Percentiles rank a stretch among this genome's conserved stretches.
Conservation (phyloP, 1,140 invertebrate genomes). For the Drosophila subobscura region DNA sequence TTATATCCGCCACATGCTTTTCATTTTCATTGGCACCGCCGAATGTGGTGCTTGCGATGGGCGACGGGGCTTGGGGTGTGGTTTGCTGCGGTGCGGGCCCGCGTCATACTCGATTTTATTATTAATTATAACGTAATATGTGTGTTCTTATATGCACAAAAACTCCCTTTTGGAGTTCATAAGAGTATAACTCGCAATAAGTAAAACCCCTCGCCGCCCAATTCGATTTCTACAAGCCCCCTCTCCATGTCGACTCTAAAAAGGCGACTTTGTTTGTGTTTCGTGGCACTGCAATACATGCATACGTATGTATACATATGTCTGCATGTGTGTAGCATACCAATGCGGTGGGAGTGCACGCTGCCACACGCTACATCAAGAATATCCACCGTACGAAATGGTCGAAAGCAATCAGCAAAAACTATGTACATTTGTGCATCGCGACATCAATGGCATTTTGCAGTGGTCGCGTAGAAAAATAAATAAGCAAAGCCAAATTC, state of each 20-base stretch:
- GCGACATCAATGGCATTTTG: no score
- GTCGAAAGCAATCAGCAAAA: not conserved
- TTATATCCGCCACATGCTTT: slow-evolving; percentile 40
- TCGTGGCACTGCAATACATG: no score
- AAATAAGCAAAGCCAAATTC: no score
- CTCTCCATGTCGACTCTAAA: slow-evolving; percentile 46
- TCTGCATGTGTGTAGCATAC: slow-evolving; percentile 2
- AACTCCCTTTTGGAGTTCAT: slow-evolving; percentile 8
- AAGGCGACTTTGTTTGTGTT: slow-evolving; percentile 26
- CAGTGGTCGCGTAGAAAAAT: no score
- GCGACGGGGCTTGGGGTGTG: not conserved
- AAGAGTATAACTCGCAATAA: slow-evolving; percentile 4
- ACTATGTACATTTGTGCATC: no score
- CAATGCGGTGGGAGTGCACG: slow-evolving; percentile 26
- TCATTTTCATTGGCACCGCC: slow-evolving; percentile 23
- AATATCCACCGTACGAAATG: slow-evolving; percentile 18
- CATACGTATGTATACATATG: not conserved
- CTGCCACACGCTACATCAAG: slow-evolving; percentile 27
- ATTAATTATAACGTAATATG: slow-evolving; percentile 46
- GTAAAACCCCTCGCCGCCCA: not conserved
- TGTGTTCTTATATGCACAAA: slow-evolving; percentile 26
- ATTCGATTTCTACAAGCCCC: not conserved
- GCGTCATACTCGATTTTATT: slow-evolving; percentile 23
- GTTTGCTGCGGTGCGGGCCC: not conserved
- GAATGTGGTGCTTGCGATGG: not conserved